Percentiles rank a stretch among this genome's conserved stretches.
These are phyloP conservation scores for Netelia melanura DNA, from an alignment of 2,888 invertebrate genomes.

Conservation along the genomic window DNA sequence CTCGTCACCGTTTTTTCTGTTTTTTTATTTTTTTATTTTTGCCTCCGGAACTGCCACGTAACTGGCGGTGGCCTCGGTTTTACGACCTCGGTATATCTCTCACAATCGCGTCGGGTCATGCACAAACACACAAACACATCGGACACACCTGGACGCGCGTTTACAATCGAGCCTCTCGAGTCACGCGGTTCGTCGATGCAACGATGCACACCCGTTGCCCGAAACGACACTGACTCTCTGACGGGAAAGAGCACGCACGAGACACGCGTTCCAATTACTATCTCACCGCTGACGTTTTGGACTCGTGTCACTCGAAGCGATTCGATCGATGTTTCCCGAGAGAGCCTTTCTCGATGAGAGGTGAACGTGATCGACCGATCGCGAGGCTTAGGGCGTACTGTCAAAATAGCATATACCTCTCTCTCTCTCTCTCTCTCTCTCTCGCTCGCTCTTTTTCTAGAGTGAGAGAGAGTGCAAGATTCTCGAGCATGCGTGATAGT, in stretches of 20 bases:
- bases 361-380: conserved; percentile 40
- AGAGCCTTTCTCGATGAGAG: neutral
- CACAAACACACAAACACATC: conserved; percentile 11
- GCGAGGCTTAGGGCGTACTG: conserved; percentile 65
- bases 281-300: neutral
- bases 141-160: conserved; percentile 10
- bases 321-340: neutral
- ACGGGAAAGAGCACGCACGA: neutral
- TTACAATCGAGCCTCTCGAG: conserved; percentile 12
- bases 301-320: neutral
- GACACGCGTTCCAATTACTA: neutral
- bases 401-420: conserved; percentile 54
- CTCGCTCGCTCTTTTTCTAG: neutral
- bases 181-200: conserved; percentile 56
- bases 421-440: no score
- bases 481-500: conserved; percentile 65
- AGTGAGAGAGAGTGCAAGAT: conserved; percentile 25
- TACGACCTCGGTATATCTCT: conserved; percentile 45
- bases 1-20: conserved; percentile 21
- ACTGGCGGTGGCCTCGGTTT: conserved; percentile 47
- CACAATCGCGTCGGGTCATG: conserved; percentile 13
- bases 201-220: neutral
- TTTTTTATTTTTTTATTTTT: conserved; percentile 9
- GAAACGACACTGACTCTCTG: no score
- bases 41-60: conserved; percentile 49